Evolutionary conservation across 2,888 invertebrate genomes (phyloP).

Genomic region (Loripinus fragilis): DNA sequence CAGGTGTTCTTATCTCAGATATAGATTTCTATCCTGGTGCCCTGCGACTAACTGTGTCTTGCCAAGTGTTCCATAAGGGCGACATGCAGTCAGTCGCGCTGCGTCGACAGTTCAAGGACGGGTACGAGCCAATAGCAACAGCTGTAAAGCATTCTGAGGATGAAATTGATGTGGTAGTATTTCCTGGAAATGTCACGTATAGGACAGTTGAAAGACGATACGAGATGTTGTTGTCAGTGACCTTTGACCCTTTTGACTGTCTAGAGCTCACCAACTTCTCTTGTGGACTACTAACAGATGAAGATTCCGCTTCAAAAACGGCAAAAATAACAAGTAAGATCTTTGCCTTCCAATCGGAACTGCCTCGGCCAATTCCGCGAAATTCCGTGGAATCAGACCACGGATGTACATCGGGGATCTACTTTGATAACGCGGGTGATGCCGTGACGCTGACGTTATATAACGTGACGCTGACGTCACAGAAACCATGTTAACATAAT

Average conservation of each 20-base stretch:
- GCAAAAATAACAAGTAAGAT: slow-evolving; percentile 50
- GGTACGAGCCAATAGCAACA: slow-evolving; percentile 51
- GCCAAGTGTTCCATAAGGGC: slow-evolving; percentile 46
- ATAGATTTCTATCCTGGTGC: slow-evolving; percentile 43
- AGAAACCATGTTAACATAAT: no score
- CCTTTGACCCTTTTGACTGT: slow-evolving; percentile 51
- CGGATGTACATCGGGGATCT: no score
- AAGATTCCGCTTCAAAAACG: slow-evolving; percentile 14
- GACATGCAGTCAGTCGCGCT: slow-evolving; percentile 42
- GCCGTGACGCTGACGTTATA: no score
- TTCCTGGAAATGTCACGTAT: slow-evolving; percentile 44
- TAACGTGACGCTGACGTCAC: no score
- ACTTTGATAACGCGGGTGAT: no score
- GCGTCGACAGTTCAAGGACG: slow-evolving; percentile 47
- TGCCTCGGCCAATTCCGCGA: no score
- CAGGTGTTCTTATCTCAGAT: slow-evolving; percentile 43
- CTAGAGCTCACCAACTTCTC: slow-evolving; percentile 53
- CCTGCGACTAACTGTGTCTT: slow-evolving; percentile 39
- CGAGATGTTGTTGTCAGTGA: slow-evolving; percentile 38
- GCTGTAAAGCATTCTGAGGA: slow-evolving; percentile 16
- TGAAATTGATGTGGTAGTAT: slow-evolving; percentile 31
- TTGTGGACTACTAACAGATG: slow-evolving; percentile 46
- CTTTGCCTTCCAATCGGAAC: no score
- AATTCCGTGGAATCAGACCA: no score
- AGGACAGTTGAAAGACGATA: slow-evolving; percentile 25